phyloP scores from a whole-genome alignment of 37 sponge, comb jelly and placozoan species.

The Chondrosia reniformis region DNA sequence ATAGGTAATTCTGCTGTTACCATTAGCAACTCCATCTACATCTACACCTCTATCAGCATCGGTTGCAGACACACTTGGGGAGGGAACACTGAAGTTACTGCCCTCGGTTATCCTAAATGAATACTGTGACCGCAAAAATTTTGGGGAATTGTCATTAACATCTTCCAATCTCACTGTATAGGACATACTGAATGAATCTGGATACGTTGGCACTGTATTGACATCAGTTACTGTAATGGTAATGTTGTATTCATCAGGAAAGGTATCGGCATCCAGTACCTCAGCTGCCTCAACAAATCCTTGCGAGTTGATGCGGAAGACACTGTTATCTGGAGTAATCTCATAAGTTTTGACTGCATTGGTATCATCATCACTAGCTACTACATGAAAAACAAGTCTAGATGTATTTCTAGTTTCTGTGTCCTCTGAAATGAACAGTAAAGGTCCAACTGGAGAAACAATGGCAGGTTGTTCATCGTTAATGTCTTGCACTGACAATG shows the following conservation, averaged over 20 bases:
- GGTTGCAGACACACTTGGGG: slow-evolving; percentile 37
- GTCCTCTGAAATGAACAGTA: background rate
- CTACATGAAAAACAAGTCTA: background rate
- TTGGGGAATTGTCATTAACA: slow-evolving; percentile 49
- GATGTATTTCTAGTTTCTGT: background rate
- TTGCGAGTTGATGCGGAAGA: background rate
- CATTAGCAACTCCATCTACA: slow-evolving; percentile 44
- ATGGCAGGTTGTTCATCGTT: slow-evolving; percentile 64
- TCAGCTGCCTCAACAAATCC: background rate
- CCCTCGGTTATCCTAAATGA: slow-evolving; percentile 25
- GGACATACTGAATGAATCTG: slow-evolving; percentile 17
- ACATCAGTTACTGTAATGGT: slow-evolving; percentile 46
- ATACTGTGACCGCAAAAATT: slow-evolving; percentile 7
- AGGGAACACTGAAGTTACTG: background rate
- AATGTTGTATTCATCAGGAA: slow-evolving; percentile 18
- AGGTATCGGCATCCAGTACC: slow-evolving; percentile 40
- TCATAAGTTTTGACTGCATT: background rate
- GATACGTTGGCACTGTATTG: background rate
- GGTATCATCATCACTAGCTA: background rate
- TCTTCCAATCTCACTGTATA: slow-evolving; percentile 30
- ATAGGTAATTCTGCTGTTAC: slow-evolving; percentile 53
- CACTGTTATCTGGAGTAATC: background rate
- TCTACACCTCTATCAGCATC: slow-evolving; percentile 61
- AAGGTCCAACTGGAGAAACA: background rate
- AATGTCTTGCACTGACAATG: slow-evolving; percentile 32